Percentiles rank a stretch among this genome's conserved stretches.
These are phyloP conservation scores for Oscheius onirici DNA, from an alignment of 2,888 invertebrate genomes.

Conservation along the genomic window DNA sequence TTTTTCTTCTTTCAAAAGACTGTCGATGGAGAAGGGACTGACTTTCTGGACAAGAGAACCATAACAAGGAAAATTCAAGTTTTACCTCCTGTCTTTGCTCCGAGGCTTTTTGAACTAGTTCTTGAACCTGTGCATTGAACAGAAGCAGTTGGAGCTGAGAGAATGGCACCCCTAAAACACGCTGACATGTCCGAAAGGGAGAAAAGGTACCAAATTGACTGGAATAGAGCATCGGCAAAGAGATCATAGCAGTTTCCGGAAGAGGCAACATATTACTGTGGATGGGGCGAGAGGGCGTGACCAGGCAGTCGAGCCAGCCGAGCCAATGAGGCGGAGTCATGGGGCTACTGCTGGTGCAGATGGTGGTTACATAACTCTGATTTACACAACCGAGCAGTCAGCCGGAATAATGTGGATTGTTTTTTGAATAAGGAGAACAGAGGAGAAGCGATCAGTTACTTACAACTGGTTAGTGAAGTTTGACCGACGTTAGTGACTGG, in stretches of 20 bases:
- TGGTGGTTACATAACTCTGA: conserved; percentile 25
- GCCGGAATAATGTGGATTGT: neutral
- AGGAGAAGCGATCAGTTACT: neutral
- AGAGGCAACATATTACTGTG: conserved; percentile 21
- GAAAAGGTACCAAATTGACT: conserved; percentile 3
- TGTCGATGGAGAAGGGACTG: conserved; percentile 9
- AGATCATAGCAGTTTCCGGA: conserved; percentile 3
- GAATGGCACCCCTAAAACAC: conserved; percentile 11
- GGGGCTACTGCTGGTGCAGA: conserved; percentile 19
- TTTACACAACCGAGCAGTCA: conserved; percentile 8
- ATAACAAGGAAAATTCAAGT: neutral
- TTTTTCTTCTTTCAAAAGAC: conserved; percentile 5
- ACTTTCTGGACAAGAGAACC: conserved; percentile 5
- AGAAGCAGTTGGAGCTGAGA: conserved; percentile 21
- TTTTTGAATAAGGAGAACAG: neutral
- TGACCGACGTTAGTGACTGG: no score
- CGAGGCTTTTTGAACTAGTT: neutral
- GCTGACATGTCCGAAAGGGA: neutral
- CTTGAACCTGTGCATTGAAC: conserved; percentile 24
- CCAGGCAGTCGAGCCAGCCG: neutral
- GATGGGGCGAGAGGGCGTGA: neutral
- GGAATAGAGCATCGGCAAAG: conserved; percentile 14
- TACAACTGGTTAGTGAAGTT: no score
- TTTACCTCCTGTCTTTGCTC: conserved; percentile 18
- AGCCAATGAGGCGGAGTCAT: conserved; percentile 5